phyloP scores from a whole-genome alignment of 1,140 invertebrate species.

The Drosophila littoralis region DNA sequence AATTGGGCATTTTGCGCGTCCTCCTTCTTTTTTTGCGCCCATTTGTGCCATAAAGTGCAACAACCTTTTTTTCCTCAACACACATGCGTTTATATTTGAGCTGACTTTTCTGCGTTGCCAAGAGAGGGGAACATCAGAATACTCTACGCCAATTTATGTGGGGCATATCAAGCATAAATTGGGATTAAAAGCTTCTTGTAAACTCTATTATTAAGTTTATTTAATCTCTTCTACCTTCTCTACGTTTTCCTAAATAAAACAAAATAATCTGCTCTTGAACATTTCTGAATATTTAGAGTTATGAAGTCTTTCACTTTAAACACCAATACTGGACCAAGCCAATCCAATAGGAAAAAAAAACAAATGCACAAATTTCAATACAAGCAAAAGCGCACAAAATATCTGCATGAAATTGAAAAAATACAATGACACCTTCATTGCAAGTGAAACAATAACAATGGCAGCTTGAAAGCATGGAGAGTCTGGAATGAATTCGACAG shows the following conservation, averaged over 20 bases:
- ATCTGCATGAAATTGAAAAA: conserved; percentile 74
- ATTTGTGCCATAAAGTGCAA: conserved; percentile 62
- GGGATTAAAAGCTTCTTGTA: not conserved
- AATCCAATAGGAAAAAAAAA: conserved; percentile 16
- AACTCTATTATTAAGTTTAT: not conserved
- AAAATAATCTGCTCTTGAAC: not conserved
- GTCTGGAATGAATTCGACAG: conserved; percentile 27
- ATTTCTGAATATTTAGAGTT: not conserved
- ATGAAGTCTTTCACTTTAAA: too few species aligned
- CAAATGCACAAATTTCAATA: conserved; percentile 49
- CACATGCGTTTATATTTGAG: conserved; percentile 67
- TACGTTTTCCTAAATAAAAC: not conserved
- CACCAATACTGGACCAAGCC: not conserved
- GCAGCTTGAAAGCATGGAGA: conserved; percentile 7
- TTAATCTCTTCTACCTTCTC: not conserved
- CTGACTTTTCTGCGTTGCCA: conserved; percentile 61
- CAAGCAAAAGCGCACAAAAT: conserved; percentile 36
- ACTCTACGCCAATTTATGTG: conserved; percentile 16
- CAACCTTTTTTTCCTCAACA: conserved; percentile 65
- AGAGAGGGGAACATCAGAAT: not conserved
- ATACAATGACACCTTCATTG: conserved; percentile 80
- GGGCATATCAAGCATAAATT: not conserved
- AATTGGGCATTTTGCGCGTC: conserved; percentile 17
- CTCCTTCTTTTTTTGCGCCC: conserved; percentile 17
- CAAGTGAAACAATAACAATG: conserved; percentile 63